Evolutionary conservation across 1,140 invertebrate species (phyloP).

Genomic region (Adoxophyes honmai): DNA sequence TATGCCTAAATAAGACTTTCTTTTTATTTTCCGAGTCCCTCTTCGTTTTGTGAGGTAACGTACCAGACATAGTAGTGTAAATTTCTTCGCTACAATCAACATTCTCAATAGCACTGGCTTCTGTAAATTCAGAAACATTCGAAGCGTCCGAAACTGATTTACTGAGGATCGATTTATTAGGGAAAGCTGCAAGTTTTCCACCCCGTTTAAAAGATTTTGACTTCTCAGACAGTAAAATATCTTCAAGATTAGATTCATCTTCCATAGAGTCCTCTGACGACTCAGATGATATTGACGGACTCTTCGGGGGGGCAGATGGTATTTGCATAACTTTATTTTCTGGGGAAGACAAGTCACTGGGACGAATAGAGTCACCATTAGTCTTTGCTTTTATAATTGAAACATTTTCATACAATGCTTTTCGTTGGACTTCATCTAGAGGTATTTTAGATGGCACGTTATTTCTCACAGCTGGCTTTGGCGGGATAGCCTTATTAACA

Average conservation of each 20-base stretch:
- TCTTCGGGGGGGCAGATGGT: conserved; percentile 34
- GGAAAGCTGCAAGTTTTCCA: conserved; percentile 27
- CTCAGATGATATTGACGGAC: conserved; percentile 48
- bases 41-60: conserved; percentile 53
- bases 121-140: conserved; percentile 52
- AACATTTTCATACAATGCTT: conserved; percentile 57
- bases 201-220: conserved; percentile 61
- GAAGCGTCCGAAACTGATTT: conserved; percentile 49
- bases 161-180: conserved; percentile 38
- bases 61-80: conserved; percentile 64
- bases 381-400: conserved; percentile 35
- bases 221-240: conserved; percentile 65
- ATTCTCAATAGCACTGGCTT: conserved; percentile 66
- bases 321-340: conserved; percentile 21
- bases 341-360: conserved; percentile 28
- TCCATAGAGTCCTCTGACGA: conserved; percentile 56
- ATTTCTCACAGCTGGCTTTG: conserved; percentile 56
- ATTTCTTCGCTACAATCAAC: conserved; percentile 63
- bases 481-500: conserved; percentile 34
- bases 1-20: conserved; percentile 67
- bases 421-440: conserved; percentile 32
- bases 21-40: conserved; percentile 44
- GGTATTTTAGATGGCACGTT: conserved; percentile 44
- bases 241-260: conserved; percentile 68
- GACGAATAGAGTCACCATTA: conserved; percentile 46